These are phyloP conservation scores for Ceyx melanurus DNA, from an alignment of 2,113 vertebrate species.

Conservation along the genomic window DNA sequence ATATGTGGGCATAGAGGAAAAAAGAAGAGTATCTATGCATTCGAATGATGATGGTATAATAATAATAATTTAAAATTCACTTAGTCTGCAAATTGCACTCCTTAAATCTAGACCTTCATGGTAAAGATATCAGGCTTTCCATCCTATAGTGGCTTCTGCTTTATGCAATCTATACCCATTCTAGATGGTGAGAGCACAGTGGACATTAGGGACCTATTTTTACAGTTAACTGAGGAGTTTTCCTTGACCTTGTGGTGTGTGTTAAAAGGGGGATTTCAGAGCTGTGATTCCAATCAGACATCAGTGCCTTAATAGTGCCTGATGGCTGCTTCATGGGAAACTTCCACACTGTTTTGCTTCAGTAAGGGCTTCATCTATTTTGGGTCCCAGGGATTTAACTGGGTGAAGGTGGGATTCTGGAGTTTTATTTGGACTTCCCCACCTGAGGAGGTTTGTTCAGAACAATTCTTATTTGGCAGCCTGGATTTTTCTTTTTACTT, in stretches of 20 bases:
- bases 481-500: background rate
- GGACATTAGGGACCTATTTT: background rate
- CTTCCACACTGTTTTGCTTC: background rate
- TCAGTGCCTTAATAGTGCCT: background rate
- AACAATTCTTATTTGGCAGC: background rate
- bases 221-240: background rate
- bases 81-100: background rate
- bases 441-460: background rate
- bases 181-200: background rate
- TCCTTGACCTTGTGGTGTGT: background rate
- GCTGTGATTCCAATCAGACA: background rate
- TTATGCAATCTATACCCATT: background rate
- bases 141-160: background rate
- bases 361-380: background rate
- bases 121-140: background rate
- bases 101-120: background rate
- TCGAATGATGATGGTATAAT: background rate
- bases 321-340: background rate
- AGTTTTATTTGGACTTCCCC: background rate
- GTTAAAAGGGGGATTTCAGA: background rate
- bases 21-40: background rate
- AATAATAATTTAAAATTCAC: background rate
- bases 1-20: background rate
- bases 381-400: background rate
- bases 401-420: background rate